Evolutionary conservation across 2,797 vertebrate species (phyloP).

Genomic region (Aselliscus stoliczkanus): DNA sequence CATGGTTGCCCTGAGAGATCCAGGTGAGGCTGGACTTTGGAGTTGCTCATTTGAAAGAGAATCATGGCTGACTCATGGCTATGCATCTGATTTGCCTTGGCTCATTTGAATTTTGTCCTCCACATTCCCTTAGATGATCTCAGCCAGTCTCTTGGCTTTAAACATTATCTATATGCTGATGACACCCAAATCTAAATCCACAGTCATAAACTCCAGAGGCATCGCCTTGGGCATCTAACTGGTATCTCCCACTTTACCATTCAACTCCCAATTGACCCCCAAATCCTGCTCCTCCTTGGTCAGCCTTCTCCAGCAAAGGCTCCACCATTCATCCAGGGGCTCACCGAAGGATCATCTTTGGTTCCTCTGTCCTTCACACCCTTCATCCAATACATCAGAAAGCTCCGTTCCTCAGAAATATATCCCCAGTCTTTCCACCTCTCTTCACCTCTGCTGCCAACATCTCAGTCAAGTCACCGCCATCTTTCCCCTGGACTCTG

Average conservation of each 20-base stretch:
- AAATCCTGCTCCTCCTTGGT: not conserved
- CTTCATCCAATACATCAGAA: not conserved
- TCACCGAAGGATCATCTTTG: not conserved
- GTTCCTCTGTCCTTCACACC: not conserved
- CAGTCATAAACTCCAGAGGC: not conserved
- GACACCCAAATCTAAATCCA: not conserved
- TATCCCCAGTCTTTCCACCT: not conserved
- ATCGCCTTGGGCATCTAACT: not conserved
- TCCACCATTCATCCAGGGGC: not conserved
- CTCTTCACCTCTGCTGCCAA: not conserved
- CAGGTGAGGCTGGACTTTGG: not conserved
- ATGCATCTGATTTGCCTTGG: not conserved
- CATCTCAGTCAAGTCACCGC: not conserved
- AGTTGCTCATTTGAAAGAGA: not conserved
- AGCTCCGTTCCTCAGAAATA: not conserved
- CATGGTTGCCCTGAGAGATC: not conserved
- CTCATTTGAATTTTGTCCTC: not conserved
- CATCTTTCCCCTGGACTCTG: not conserved
- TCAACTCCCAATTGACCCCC: not conserved
- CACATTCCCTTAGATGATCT: not conserved
- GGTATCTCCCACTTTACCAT: too few species aligned
- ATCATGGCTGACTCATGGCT: not conserved
- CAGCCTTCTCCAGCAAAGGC: not conserved
- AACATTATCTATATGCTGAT: not conserved
- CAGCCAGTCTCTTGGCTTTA: not conserved